Base-by-base conservation (phyloP, 2,888 invertebrate genomes). In the Macroteleia sp. region DNA sequence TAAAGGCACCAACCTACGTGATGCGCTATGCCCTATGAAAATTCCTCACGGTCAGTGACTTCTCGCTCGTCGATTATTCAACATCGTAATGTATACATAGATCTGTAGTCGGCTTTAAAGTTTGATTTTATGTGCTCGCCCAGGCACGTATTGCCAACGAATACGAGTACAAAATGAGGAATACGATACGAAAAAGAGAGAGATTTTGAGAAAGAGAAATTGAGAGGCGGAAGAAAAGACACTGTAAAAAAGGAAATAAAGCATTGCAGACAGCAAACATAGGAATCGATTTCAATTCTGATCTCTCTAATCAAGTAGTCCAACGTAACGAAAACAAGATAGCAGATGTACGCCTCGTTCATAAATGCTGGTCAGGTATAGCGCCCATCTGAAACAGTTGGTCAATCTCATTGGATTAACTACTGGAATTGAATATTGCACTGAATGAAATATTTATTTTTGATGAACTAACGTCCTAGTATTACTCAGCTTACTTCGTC, bases 221-320 rank as follows among this genome's bases (percentile, higher is more conserved):
- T 76, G 69, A 69, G 66, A 69, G 64, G 41, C 57, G 66, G 67
- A 61, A 56, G 76, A 64, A 62, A 73, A 69, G 66, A 54, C 73
- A 54, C 42, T 32, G 64, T 76, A 64, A 62, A 69, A 76, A 67
- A 54, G n/a, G 44, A 61, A 76, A 76, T 75, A 69, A 75, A 50
- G 77, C 74, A 56, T 75, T 46, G 77, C 67, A 56, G 80, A 80
- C 57, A 22, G 80, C 78, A 83, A 84, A 82, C 74, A 81, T 56
- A 64, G 79, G 71, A 82, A 82, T 84, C 80, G 82, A 83, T 90
- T 90, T 89, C 86, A 90, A 88, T 89, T 88, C 88, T 83, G 88
- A 90, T 90, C 89, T 89, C 87, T 87, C 89, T 89, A 90, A 90
- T 90, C 90, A 90, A 88, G 86, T 87, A 83, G 84, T 83, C 81